Evolutionary conservation across 2,888 invertebrate species (phyloP), one percentile per base, ranked within the genome.

Genomic region (Parnassius smintheus): DNA sequence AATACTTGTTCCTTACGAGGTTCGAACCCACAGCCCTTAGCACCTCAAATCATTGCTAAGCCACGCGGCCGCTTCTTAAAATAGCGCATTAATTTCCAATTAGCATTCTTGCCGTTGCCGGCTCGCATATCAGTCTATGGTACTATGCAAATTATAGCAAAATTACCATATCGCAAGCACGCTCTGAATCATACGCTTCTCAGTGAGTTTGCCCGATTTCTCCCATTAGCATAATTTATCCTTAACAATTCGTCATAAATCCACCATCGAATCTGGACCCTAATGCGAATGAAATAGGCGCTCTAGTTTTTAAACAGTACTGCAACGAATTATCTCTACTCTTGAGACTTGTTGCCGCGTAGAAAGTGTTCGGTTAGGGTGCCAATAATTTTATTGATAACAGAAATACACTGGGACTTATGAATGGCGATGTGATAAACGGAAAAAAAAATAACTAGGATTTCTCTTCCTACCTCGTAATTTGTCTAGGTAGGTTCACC

Each of bases 281-380:
- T 59, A 59, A 56, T 60, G 55, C 55, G 18, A 58, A 13, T 54
- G 59, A 59, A 59, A 56, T 60, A 42, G 61, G 42, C 45, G 52
- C 61, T 56, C 61, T 52, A 62, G 59, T 59, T 63, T 62, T 59
- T 59, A 59, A 62, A 58, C 53, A 44, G 49, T 42, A 22, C 54
- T 25, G 57, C 51, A 64, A 57, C 56, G 53, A 51, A 81, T 79
- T 83, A 82, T 81, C 81, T 81, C 81, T 81, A 73, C 68, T 75
- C 80, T 76, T 75, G 75, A 74, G 75, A 73, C 76, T 76, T 79
- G 78, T 76, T 75, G 74, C 72, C 51, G 71, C 74, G 77, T 86
- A 86, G 86, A 88, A 86, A 87, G 88, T 88, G 87, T 86, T 85
- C 81, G 71, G 65, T 77, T 52, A 75, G 75, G 75, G 80, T 77